Conservation (phyloP, 1,140 invertebrate species). For the Drosophila malerkotliana region DNA sequence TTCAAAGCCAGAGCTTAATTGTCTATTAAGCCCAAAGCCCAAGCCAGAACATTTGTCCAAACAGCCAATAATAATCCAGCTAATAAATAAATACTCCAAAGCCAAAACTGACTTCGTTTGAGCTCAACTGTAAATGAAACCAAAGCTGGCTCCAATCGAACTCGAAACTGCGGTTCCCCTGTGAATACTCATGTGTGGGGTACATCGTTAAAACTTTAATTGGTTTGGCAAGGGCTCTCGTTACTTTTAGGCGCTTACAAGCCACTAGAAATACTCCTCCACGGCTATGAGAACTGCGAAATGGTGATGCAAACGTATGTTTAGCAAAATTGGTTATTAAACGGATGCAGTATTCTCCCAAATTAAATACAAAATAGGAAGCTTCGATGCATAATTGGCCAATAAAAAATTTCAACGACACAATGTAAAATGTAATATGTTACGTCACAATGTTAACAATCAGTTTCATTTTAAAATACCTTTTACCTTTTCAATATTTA, state of each 20-base stretch:
- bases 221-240: conserved; percentile 7
- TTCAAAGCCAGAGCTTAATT: conserved; percentile 21
- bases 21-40: not conserved
- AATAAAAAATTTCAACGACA: too few relatives aligned
- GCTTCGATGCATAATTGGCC: too few relatives aligned
- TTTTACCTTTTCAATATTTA: too few relatives aligned
- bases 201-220: conserved; percentile 15
- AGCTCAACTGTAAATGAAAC: conserved; percentile 28
- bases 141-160: conserved; percentile 33
- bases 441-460: too few relatives aligned
- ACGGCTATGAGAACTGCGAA: not conserved
- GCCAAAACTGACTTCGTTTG: not conserved
- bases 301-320: not conserved
- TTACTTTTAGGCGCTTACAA: conserved; percentile 4
- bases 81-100: conserved; percentile 23
- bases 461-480: too few relatives aligned
- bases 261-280: conserved; percentile 5
- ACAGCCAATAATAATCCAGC: conserved; percentile 11
- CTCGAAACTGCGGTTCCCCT: conserved; percentile 29
- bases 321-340: too few relatives aligned
- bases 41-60: conserved; percentile 48
- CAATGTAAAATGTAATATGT: too few relatives aligned
- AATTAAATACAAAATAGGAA: too few relatives aligned
- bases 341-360: too few relatives aligned
- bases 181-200: not conserved